A percentile compares a stretch with the other conserved stretches of the same genome.
Evolutionary conservation across 1,140 invertebrate species (phyloP).

Genomic region (Brachionus rotundiformis): DNA sequence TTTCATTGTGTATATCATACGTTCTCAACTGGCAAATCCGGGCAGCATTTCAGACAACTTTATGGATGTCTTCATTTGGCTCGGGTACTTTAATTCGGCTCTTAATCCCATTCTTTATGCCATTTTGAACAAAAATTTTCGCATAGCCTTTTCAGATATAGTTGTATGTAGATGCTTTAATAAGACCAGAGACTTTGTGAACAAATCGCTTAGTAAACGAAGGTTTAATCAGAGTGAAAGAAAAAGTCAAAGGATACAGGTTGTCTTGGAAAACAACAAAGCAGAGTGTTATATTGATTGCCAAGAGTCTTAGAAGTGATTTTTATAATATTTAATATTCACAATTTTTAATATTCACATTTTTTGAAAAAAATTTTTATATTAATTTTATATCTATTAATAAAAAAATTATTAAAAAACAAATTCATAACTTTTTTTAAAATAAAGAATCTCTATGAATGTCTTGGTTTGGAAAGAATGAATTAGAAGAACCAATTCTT

Average conservation of each 20-base stretch:
- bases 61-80: constrained; percentile 49
- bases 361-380: too few species aligned
- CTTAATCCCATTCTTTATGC: constrained; percentile 51
- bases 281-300: neutral
- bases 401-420: too few species aligned
- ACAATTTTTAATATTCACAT: too few species aligned
- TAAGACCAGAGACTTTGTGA: neutral
- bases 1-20: constrained; percentile 42
- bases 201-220: neutral
- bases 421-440: too few species aligned
- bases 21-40: constrained; percentile 7
- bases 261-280: neutral
- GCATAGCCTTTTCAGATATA: constrained; percentile 45
- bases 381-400: too few species aligned
- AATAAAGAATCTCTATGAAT: too few species aligned
- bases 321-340: too few species aligned
- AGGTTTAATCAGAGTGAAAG: neutral
- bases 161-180: constrained; percentile 21
- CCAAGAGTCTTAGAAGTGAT: neutral
- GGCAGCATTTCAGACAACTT: neutral
- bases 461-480: too few species aligned
- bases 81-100: constrained; percentile 51
- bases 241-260: neutral
- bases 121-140: constrained; percentile 51
- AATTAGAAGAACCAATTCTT: too few species aligned